A percentile compares a stretch with the other conserved stretches of the same genome.
These are phyloP conservation scores for Gallinago media DNA, from an alignment of 2,113 vertebrate species.

Conservation along the genomic window DNA sequence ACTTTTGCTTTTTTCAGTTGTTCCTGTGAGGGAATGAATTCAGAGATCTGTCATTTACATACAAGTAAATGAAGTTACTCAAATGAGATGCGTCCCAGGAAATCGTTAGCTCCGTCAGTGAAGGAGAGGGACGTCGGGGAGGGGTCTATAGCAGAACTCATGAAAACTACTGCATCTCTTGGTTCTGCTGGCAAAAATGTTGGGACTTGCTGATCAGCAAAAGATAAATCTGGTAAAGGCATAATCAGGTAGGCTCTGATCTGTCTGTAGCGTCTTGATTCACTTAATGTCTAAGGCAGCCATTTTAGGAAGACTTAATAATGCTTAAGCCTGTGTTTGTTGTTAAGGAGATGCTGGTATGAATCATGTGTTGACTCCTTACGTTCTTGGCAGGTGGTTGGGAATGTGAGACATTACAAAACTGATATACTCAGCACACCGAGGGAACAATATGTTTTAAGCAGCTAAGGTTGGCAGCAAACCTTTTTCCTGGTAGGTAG, in stretches of 20 bases:
- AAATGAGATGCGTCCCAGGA: neutral
- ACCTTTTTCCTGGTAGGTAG: neutral
- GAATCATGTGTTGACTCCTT: neutral
- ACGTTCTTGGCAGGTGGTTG: neutral
- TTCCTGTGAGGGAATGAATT: neutral
- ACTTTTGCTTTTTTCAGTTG: neutral
- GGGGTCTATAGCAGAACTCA: neutral
- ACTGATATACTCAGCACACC: neutral
- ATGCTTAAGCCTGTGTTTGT: neutral
- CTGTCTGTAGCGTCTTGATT: neutral
- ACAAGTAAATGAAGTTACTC: neutral
- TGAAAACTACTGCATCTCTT: neutral
- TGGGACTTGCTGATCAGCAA: neutral
- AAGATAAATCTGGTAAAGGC: neutral
- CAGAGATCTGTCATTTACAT: neutral
- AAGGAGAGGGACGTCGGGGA: neutral
- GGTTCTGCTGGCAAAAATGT: neutral
- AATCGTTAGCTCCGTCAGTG: neutral
- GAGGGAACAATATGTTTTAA: neutral
- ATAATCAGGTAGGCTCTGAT: neutral
- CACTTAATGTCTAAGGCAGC: neutral
- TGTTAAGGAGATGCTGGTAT: neutral
- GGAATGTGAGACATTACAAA: neutral
- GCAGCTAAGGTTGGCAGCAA: neutral
- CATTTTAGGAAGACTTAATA: neutral